These are phyloP conservation scores for Siniperca knerii DNA, from an alignment of 2,113 vertebrate species.

Conservation along the genomic window DNA sequence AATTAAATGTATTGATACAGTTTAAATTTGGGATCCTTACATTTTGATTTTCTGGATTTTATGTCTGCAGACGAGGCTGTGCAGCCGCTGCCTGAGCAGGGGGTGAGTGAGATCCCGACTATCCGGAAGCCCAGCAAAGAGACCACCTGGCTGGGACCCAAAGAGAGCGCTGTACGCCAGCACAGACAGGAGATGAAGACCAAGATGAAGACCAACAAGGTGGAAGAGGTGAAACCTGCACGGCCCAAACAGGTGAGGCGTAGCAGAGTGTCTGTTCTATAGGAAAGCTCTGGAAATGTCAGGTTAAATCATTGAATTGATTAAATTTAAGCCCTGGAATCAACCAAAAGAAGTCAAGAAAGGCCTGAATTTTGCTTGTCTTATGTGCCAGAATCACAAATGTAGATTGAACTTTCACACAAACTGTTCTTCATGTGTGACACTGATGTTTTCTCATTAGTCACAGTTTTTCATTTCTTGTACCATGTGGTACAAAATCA, in stretches of 20 bases:
- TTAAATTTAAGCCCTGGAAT: not conserved
- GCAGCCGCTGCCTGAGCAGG: constrained; percentile 66
- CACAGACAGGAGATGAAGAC: constrained; percentile 82
- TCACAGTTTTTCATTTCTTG: too few species aligned
- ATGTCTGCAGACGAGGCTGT: constrained; percentile 70
- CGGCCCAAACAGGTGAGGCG: constrained; percentile 79
- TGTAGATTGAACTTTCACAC: too few species aligned
- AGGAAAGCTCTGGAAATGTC: not conserved
- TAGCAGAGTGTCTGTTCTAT: not conserved
- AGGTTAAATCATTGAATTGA: not conserved
- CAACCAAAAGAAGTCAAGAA: too few species aligned
- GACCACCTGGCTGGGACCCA: constrained; percentile 76
- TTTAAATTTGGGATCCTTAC: not conserved
- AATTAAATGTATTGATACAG: not conserved
- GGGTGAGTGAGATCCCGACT: constrained; percentile 72
- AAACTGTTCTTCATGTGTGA: too few species aligned
- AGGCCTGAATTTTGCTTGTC: too few species aligned
- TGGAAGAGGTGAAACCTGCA: constrained; percentile 79
- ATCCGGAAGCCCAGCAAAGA: constrained; percentile 79
- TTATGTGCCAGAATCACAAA: too few species aligned
- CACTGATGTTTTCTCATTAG: too few species aligned
- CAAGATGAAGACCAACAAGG: constrained; percentile 85
- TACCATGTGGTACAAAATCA: too few species aligned
- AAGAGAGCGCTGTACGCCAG: constrained; percentile 82
- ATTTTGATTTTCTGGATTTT: not conserved